phyloP scores from a whole-genome alignment of 2,797 vertebrate genomes.

The Hoplostethus mediterraneus region DNA sequence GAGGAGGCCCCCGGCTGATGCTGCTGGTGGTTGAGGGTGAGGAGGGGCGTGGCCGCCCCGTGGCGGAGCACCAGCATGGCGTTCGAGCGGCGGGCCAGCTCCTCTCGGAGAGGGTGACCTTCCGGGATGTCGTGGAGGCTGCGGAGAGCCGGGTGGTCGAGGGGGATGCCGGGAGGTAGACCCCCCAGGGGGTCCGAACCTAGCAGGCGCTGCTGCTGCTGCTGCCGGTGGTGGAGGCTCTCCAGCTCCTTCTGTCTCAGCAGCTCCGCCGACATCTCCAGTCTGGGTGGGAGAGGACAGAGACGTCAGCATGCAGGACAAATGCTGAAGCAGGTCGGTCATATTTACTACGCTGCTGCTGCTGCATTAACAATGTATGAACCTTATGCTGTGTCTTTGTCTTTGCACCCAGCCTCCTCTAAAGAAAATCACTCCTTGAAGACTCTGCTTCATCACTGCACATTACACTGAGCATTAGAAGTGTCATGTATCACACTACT shows the following conservation, averaged over 20 bases:
- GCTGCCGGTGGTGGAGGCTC: slow-evolving; percentile 86
- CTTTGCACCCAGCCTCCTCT: background rate
- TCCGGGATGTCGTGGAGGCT: slow-evolving; percentile 91
- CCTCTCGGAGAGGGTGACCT: slow-evolving; percentile 90
- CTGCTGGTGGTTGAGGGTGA: slow-evolving; percentile 86
- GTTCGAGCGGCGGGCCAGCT: slow-evolving; percentile 88
- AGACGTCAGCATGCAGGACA: background rate
- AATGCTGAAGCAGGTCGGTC: background rate
- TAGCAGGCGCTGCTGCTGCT: slow-evolving; percentile 87
- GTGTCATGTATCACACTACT: background rate
- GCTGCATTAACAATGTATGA: background rate
- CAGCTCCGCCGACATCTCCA: slow-evolving; percentile 96
- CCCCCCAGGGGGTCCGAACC: slow-evolving; percentile 85
- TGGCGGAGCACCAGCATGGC: slow-evolving; percentile 95
- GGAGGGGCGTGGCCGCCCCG: slow-evolving; percentile 86
- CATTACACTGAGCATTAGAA: no score
- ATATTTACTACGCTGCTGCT: background rate
- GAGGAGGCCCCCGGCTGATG: slow-evolving; percentile 67
- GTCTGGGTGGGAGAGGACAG: slow-evolving; percentile 69
- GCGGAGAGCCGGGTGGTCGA: slow-evolving; percentile 90
- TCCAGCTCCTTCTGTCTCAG: slow-evolving; percentile 96
- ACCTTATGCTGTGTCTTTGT: background rate
- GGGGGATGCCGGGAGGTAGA: slow-evolving; percentile 87
- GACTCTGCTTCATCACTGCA: no score
- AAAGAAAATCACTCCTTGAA: no score